Percentiles rank a stretch among this genome's conserved stretches.
Conservation (phyloP, 2,113 vertebrate species). For the Globicephala melas region DNA sequence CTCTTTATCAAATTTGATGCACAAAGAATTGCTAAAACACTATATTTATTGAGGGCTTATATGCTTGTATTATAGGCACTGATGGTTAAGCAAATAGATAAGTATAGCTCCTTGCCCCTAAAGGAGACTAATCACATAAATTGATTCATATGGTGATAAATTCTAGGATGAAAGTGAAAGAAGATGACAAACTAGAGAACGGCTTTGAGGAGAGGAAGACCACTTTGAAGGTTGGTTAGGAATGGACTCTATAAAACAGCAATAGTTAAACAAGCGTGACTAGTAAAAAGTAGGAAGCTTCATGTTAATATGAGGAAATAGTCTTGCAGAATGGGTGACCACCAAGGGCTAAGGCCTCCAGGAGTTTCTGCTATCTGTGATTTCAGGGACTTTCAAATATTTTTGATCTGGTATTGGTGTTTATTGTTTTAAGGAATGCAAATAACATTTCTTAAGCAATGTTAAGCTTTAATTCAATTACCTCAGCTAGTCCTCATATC, state of each 20-base stretch:
- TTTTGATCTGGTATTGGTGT: not conserved
- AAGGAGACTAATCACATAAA: not conserved
- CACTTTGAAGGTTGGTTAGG: not conserved
- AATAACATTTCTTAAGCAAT: not conserved
- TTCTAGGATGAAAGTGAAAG: not conserved
- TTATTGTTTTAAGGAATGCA: not conserved
- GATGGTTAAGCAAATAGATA: not conserved
- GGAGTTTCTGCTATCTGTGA: not conserved
- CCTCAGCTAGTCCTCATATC: not conserved
- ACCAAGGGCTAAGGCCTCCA: accelerated
- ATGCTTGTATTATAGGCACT: not conserved
- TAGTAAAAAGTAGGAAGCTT: not conserved
- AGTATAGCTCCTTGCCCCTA: not conserved
- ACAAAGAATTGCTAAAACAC: not conserved
- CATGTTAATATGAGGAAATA: not conserved
- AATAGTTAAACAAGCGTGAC: not conserved
- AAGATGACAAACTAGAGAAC: not conserved
- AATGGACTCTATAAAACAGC: not conserved
- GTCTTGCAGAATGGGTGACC: not conserved
- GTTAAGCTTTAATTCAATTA: not conserved
- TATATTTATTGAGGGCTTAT: not conserved
- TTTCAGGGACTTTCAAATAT: not conserved
- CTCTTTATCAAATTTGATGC: not conserved
- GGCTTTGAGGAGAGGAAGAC: not conserved
- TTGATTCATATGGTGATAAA: not conserved